These are phyloP conservation scores for Cydia splendana DNA, from an alignment of 1,140 invertebrate genomes.

Conservation along the genomic window DNA sequence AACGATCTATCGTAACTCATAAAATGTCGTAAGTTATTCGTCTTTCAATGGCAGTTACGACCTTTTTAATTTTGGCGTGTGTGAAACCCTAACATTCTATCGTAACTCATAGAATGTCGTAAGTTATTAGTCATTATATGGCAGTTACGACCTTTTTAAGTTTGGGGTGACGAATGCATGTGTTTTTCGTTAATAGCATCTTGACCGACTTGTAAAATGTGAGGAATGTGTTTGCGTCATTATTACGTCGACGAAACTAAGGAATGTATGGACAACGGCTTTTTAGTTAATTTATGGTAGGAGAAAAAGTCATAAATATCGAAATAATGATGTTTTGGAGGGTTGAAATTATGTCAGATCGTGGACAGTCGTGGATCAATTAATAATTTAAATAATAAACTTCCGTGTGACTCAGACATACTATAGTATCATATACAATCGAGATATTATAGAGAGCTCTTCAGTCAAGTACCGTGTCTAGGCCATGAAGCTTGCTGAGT, in stretches of 20 bases:
- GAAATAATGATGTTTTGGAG: background rate
- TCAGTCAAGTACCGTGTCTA: no score
- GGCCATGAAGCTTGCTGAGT: no score
- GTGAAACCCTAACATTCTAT: background rate
- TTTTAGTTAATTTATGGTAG: background rate
- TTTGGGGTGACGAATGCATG: background rate
- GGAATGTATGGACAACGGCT: background rate
- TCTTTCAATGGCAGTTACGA: background rate
- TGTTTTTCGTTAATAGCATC: background rate
- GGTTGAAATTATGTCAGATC: no score
- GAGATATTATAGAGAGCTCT: no score
- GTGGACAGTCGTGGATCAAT: no score
- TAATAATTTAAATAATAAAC: no score
- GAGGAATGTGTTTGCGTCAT: background rate
- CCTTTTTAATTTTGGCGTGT: background rate
- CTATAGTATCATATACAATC: no score
- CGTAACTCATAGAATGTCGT: background rate
- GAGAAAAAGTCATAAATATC: background rate
- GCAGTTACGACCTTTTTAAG: background rate
- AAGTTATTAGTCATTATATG: background rate
- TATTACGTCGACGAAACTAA: background rate
- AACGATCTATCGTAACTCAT: background rate
- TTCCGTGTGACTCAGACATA: no score
- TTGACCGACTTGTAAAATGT: slow-evolving; percentile 5
- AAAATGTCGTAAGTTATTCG: background rate